Base-by-base conservation (phyloP, 1,140 invertebrate species). In the Coptotermes formosanus region DNA sequence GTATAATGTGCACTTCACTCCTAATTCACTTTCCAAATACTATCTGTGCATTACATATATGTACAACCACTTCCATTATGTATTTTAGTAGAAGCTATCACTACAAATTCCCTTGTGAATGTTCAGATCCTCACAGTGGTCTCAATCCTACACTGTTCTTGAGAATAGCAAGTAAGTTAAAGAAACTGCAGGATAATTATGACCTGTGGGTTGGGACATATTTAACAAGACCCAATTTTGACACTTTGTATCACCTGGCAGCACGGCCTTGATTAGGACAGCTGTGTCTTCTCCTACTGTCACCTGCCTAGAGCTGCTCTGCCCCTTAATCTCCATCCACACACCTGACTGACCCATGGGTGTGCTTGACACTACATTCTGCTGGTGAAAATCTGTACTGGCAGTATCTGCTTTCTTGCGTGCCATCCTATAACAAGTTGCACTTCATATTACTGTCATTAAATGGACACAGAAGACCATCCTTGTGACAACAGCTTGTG, bases 231-330 rank as follows among this genome's bases (percentile, higher is more conserved):
- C 2, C 9, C 48, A 48, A 38, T 6, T 48, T 4, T 82, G 43
- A 44, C 69, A 32, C 84, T 82, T 85, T 86, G 83, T 86, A 43
- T 89, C 91, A 93, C 94, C 92, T 88, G 94, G 94, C 85, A 96
- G 90, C 21, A 94, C 94, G 44, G 94, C 93, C 90, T 95, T 94
- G 52, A 96, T 93, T 0, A 94, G 91, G 44, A 96, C 89, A 52
- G 93, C 92, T 4, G 94, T 94, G 11, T 93, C 92, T 90, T 96
- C 94, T n/a, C 95, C 95, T 86, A 95, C 94, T 89, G 94, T 93
- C 8, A 95, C 92, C 19, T 92, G 92, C 9, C 91, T 92, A 9
- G 85, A 85, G 25, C 90, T 89, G 14, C 90, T 89, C 12, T 91
- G 91, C 44, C 94, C 92, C 32, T 92, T 90, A 87, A 96, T 92